Base-by-base conservation (phyloP, 2,113 vertebrate species). In the Romanogobio albipinnatus region DNA sequence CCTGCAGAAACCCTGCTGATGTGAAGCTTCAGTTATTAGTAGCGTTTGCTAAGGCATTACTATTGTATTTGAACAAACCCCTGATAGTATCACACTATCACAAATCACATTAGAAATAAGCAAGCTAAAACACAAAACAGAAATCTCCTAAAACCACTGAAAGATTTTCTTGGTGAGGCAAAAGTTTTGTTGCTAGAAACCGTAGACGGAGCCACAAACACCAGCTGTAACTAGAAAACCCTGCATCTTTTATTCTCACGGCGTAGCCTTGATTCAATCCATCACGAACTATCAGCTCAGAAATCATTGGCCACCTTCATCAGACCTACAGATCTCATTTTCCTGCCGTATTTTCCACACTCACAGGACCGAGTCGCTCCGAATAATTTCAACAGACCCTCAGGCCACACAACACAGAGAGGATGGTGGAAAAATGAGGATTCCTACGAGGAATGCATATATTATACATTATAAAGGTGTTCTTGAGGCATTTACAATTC, bases 341-440 rank as follows among this genome's bases (percentile, higher is more conserved):
- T 86, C 82, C 85, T 88, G 88, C 77, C 84, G 86, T 84, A 82
- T 53, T 68, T 87, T 84, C 71, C 49, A 17, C 66, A 24, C 26
- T 71, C 70, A 43, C 70, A 53, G 51, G 10, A 36, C 39, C 10
- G 22, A 22, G 39, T 73, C 22, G 6, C 71, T 74, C 43, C n/a
- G 53, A 76, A 76, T 76, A 26, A 76, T 76, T 76, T 36, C 74
- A 76, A 56, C 74, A 76, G 47, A 76, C 24, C 74, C 15, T 56
- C 15, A 33, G 74, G 74, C 74, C 9, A 49, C 0, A n/a, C 8
- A 73, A 47, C 43, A 10, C 39, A 56, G 53, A 53, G 66, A 82
- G 29, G 64, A 45, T 49, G 73, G 22, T 17, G 49, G 74, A 53
- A 53, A 71, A 45, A 73, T 47, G 5, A 24, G 19, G 39, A 71